Evolutionary conservation across 1,140 invertebrate genomes (phyloP).

Genomic region (Rhysida immarginata): DNA sequence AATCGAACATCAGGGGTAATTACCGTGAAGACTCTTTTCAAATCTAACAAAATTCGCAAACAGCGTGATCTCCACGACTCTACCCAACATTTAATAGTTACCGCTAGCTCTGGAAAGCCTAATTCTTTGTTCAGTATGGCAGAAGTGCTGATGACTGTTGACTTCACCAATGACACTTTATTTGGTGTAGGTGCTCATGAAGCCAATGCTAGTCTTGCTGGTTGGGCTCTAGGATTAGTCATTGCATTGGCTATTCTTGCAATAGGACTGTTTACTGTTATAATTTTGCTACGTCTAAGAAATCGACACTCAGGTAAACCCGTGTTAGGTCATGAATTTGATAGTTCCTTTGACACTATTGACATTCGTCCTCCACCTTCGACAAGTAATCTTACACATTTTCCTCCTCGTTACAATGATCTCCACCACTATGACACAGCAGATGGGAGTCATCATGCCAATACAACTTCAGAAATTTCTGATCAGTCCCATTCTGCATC

Average conservation of each 20-base stretch:
- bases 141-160: slow-evolving; percentile 64
- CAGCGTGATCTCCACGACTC: slow-evolving; percentile 37
- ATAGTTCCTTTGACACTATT: slow-evolving; percentile 75
- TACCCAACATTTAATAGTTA: slow-evolving; percentile 46
- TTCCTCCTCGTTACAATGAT: slow-evolving; percentile 78
- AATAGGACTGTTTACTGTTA: slow-evolving; percentile 55
- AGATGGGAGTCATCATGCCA: slow-evolving; percentile 35
- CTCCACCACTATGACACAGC: slow-evolving; percentile 56
- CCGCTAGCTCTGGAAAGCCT: slow-evolving; percentile 70
- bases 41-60: slow-evolving; percentile 26
- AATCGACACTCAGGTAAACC: slow-evolving; percentile 61
- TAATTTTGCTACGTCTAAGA: slow-evolving; percentile 65
- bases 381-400: slow-evolving; percentile 22
- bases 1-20: slow-evolving; percentile 79
- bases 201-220: slow-evolving; percentile 49
- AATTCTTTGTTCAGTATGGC: slow-evolving; percentile 70
- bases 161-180: slow-evolving; percentile 35
- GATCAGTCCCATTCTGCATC: slow-evolving; percentile 79
- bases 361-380: slow-evolving; percentile 43
- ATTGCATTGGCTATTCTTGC: slow-evolving; percentile 65
- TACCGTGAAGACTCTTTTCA: slow-evolving; percentile 56
- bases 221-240: slow-evolving; percentile 72
- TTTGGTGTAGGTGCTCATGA: slow-evolving; percentile 37
- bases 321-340: slow-evolving; percentile 25
- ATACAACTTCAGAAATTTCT: slow-evolving; percentile 67